A percentile compares a stretch with the other conserved stretches of the same genome.
phyloP scores from a whole-genome alignment of 1,140 invertebrate species.

The Solen grandis region DNA sequence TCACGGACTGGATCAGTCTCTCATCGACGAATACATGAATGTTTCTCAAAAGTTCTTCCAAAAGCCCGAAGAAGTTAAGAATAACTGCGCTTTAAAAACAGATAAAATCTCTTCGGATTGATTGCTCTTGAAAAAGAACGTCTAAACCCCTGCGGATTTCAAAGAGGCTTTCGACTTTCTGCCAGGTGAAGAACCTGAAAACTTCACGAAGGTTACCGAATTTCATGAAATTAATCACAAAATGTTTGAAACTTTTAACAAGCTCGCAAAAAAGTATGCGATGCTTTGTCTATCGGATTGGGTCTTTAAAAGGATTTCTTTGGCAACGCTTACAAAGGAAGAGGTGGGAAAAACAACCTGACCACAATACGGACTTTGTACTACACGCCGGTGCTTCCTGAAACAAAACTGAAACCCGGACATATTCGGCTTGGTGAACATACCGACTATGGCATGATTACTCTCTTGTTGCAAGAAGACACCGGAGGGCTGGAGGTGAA shows the following conservation, averaged over 20 bases:
- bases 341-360: neutral
- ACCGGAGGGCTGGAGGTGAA: constrained; percentile 77
- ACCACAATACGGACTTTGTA: neutral
- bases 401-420: constrained; percentile 61
- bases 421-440: constrained; percentile 86
- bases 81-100: neutral
- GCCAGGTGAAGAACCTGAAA: neutral
- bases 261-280: neutral
- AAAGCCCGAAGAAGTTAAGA: neutral
- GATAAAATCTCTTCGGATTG: neutral
- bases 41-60: neutral
- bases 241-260: neutral
- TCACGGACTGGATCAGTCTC: neutral
- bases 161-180: neutral
- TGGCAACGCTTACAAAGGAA: neutral
- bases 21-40: neutral
- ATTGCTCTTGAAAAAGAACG: neutral
- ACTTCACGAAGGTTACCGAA: neutral
- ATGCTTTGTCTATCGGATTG: neutral
- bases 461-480: constrained; percentile 86
- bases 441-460: constrained; percentile 88
- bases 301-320: neutral
- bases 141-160: neutral
- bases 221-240: neutral
- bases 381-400: neutral